These are phyloP conservation scores for Poeciliopsis presidionis DNA, from an alignment of 2,797 vertebrate species.

Conservation along the genomic window DNA sequence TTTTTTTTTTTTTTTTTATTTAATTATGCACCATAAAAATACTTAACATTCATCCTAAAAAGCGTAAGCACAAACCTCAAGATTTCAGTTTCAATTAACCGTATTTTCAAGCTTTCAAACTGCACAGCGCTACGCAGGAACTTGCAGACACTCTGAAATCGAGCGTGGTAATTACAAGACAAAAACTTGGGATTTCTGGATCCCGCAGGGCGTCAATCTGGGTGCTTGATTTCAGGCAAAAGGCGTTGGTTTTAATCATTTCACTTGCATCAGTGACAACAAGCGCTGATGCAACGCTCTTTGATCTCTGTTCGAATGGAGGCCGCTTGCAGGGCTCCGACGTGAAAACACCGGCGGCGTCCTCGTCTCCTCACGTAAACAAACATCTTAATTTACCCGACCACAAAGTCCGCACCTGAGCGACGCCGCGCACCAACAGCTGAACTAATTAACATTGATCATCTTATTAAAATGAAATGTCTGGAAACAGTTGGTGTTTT, in stretches of 20 bases:
- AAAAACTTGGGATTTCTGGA: conserved; percentile 24
- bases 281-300: conserved; percentile 50
- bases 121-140: background rate
- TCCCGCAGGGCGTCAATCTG: background rate
- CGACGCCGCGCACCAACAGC: background rate
- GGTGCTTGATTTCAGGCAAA: conserved; percentile 38
- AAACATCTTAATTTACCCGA: conserved; percentile 7
- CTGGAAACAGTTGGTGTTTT: background rate
- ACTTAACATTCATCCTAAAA: background rate
- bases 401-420: background rate
- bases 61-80: background rate
- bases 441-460: background rate
- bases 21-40: background rate
- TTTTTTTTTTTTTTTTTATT: background rate
- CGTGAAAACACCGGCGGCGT: conserved; percentile 30
- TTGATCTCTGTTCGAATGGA: conserved; percentile 55
- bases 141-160: conserved; percentile 11
- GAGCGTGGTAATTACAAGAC: conserved; percentile 30
- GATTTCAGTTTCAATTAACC: too few relatives aligned
- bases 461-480: background rate
- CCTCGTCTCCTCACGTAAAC: conserved; percentile 13
- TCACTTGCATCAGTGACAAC: conserved; percentile 36
- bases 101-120: conserved; percentile 7
- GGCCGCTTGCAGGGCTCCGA: conserved; percentile 42
- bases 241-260: conserved; percentile 46